Base-by-base conservation (phyloP, 2,113 vertebrate species). In the Nannospalax galili region DNA sequence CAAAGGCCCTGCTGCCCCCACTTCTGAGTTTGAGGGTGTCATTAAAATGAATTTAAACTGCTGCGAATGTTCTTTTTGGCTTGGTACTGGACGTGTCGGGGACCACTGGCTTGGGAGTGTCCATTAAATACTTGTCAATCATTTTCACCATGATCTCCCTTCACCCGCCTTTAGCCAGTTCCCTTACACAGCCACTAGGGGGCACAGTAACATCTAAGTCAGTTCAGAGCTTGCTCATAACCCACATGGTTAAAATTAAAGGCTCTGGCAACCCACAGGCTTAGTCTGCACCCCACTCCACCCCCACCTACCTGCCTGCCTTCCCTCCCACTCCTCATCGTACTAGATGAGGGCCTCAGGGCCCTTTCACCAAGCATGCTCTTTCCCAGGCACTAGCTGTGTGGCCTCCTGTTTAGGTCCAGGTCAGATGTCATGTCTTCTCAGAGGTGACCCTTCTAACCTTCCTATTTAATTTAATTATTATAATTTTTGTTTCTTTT, bases 21-120 rank as follows among this genome's bases (percentile, higher is more conserved):
- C 28, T 67, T 32, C 65, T 84, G 81, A 74, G 37, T 84, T 95
- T 96, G 72, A 80, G 70, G 77, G 56, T 64, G 70, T 35, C 40
- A 96, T 91, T 97, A 97, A 97, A 97, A 91, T 88, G 40, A 75
- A 74, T 92, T 82, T 86, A 75, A 52, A 75, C 73, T 12, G 6
- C 42, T 73, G 28, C 40, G 74, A 72, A 16, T 78, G 85, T 94
- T 78, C 15, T 91, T 89, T 32, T 92, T 88, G 82, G 9, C 79
- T 86, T 35, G 79, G 65, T 24, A 8, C 69, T 40, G 70, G 74
- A 69, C 17, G 2, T 70, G 32, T 24, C 72, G 28, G 52, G 10
- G 35, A 56, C 30, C 40, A 19, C 67, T 77, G 74, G 32, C 32
- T 32, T 84, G 72, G n/a, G n/a, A 22, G 58, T 26, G 42, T 48